phyloP scores from a whole-genome alignment of 2,113 vertebrate species.

The Natator depressus region DNA sequence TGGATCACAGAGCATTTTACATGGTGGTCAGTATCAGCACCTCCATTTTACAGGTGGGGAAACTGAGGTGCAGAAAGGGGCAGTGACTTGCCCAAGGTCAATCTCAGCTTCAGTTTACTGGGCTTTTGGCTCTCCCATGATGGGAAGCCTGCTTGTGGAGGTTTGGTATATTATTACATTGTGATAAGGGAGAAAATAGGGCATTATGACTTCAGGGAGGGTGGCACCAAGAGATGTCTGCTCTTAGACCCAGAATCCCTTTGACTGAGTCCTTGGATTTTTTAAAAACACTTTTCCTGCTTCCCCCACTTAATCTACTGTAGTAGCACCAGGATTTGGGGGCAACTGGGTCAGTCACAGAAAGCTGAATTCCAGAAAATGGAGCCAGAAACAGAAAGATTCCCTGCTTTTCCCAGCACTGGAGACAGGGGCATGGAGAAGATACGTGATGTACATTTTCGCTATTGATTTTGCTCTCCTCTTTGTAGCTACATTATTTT shows the following conservation, averaged over 20 bases:
- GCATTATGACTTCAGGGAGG: neutral
- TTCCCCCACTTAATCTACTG: slow-evolving; percentile 18
- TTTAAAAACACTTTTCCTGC: neutral
- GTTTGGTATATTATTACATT: neutral
- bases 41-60: neutral
- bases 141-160: neutral
- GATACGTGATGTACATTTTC: slow-evolving; percentile 37
- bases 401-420: slow-evolving; percentile 18
- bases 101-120: fast-evolving
- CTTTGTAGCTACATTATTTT: slow-evolving; percentile 19
- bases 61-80: neutral
- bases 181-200: neutral
- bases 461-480: slow-evolving; percentile 48
- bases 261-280: neutral
- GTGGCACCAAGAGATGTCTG: neutral
- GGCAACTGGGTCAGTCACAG: slow-evolving; percentile 1
- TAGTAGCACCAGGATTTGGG: neutral
- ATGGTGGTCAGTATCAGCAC: neutral
- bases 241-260: neutral
- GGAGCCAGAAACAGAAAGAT: neutral
- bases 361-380: neutral
- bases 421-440: neutral
- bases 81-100: neutral
- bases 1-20: neutral
- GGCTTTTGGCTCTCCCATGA: neutral